A percentile compares a stretch with the other conserved stretches of the same genome.
Evolutionary conservation across 1,140 invertebrate genomes (phyloP).

Genomic region (Diuraphis noxia): DNA sequence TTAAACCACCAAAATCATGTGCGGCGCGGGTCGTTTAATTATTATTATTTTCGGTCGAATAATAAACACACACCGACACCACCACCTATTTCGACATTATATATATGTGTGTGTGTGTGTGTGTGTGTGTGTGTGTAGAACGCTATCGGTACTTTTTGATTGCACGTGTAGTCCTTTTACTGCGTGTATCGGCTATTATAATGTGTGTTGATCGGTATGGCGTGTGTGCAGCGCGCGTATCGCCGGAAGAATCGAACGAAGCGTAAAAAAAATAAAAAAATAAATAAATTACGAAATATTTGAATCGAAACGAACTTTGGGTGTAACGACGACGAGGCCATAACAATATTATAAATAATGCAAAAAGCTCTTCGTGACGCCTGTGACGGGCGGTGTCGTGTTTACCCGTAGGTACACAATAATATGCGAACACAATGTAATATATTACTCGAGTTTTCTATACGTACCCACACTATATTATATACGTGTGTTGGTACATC

Average conservation of each 20-base stretch:
- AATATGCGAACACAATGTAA: not conserved
- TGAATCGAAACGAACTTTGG: not conserved
- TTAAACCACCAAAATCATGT: not conserved
- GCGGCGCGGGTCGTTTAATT: not conserved
- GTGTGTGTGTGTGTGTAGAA: not conserved
- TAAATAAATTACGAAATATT: not conserved
- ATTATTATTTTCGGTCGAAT: not conserved
- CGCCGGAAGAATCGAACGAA: not conserved
- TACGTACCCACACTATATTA: not conserved
- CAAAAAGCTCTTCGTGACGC: slow-evolving; percentile 15
- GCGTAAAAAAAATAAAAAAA: not conserved
- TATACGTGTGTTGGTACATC: not conserved
- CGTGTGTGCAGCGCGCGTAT: not conserved
- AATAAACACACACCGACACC: not conserved
- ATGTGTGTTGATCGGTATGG: not conserved
- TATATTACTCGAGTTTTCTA: not conserved
- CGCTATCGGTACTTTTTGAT: too few species aligned
- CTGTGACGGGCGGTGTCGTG: not conserved
- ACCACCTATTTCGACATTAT: not conserved
- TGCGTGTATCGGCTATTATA: too few species aligned
- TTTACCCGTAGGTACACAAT: not conserved
- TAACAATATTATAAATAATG: slow-evolving; percentile 6
- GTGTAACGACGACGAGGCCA: not conserved
- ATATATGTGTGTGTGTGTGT: not conserved
- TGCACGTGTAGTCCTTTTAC: too few species aligned